phyloP scores from a whole-genome alignment of 2,797 vertebrate genomes.

The Anomalospiza imberbis region DNA sequence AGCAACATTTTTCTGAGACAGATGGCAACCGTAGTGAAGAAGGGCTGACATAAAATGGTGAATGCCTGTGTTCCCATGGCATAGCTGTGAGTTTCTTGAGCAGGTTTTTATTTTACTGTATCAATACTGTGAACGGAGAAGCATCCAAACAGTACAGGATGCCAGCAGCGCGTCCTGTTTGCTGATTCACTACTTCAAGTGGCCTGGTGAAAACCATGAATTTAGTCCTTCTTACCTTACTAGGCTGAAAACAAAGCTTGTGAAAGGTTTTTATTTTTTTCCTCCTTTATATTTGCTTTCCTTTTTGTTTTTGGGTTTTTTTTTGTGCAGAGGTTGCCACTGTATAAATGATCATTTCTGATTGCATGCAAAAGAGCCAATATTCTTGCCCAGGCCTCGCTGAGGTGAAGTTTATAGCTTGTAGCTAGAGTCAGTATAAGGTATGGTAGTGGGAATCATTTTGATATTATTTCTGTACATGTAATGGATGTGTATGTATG shows the following conservation, averaged over 20 bases:
- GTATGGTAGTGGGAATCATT: conserved; percentile 59
- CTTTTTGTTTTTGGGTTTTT: background rate
- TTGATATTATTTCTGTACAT: conserved; percentile 51
- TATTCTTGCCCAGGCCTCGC: conserved; percentile 65
- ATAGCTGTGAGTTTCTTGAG: conserved; percentile 30
- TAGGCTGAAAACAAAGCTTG: conserved; percentile 60
- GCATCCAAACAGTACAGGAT: background rate
- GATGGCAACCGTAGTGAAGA: conserved; percentile 39
- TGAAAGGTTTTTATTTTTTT: conserved; percentile 48
- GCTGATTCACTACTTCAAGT: conserved; percentile 47
- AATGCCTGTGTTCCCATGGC: background rate
- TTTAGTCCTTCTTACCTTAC: conserved; percentile 36
- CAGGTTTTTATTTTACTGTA: conserved; percentile 42
- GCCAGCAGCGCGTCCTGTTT: background rate
- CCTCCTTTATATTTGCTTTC: background rate
- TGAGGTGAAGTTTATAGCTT: conserved; percentile 66
- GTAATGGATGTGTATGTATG: conserved; percentile 36
- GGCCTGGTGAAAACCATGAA: conserved; percentile 39
- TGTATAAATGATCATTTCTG: conserved; percentile 60
- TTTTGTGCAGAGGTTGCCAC: conserved; percentile 54
- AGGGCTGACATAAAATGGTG: conserved; percentile 14
- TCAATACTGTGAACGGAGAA: conserved; percentile 74
- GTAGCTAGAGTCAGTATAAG: conserved; percentile 64
- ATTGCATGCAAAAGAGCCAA: conserved; percentile 69
- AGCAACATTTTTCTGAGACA: conserved; percentile 53